These are phyloP conservation scores for Mesocricetus auratus DNA, from an alignment of 2,113 vertebrate species.

Conservation along the genomic window DNA sequence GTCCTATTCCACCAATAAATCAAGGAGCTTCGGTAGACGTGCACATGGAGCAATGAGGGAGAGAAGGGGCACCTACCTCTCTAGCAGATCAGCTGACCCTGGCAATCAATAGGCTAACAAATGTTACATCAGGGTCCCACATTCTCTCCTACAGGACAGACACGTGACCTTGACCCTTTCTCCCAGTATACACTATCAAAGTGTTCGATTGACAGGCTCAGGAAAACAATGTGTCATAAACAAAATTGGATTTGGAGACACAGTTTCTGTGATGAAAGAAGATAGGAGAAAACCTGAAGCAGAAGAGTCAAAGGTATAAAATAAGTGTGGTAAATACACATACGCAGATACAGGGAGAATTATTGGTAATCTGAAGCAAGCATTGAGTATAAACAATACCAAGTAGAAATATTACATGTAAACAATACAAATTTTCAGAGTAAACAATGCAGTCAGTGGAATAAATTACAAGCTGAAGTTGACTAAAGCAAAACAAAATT, in stretches of 20 bases:
- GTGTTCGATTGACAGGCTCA: not conserved
- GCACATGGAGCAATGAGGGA: not conserved
- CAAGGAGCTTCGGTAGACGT: not conserved
- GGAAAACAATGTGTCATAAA: constrained; percentile 6
- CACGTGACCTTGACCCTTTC: not conserved
- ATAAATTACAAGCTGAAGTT: constrained; percentile 27
- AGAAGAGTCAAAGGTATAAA: constrained; percentile 35
- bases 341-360: not conserved
- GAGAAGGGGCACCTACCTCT: not conserved
- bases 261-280: constrained; percentile 14
- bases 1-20: not conserved
- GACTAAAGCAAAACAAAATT: constrained; percentile 25
- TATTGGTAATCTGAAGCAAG: not conserved
- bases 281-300: not conserved
- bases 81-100: not conserved
- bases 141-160: too few relatives aligned
- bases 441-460: not conserved
- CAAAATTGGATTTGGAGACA: constrained; percentile 28
- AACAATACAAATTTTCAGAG: not conserved
- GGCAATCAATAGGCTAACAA: not conserved
- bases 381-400: not conserved
- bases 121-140: not conserved
- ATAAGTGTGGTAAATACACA: not conserved
- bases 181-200: not conserved
- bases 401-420: not conserved